Evolutionary conservation across 2,113 vertebrate species (phyloP).

Genomic region (Australoheros scitulus): DNA sequence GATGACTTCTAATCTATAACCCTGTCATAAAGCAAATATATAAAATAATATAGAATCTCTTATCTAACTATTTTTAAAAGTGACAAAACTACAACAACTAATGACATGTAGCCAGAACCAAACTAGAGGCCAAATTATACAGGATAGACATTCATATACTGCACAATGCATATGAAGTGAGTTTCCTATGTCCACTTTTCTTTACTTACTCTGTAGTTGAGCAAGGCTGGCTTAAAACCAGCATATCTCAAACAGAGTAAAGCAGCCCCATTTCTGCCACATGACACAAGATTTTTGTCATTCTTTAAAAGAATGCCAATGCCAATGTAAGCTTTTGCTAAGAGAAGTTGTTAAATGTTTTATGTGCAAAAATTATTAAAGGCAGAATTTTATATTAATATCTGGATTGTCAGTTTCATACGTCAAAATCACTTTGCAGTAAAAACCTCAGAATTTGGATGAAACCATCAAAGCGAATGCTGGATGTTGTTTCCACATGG

Average conservation of each 20-base stretch:
- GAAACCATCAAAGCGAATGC: not conserved
- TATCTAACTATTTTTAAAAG: not conserved
- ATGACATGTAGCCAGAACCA: not conserved
- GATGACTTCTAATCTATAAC: not conserved
- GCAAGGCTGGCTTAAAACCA: no score
- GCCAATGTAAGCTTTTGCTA: slow-evolving; percentile 20
- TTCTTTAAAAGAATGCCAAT: no score
- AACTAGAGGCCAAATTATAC: not conserved
- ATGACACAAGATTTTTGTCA: not conserved
- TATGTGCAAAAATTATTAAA: not conserved
- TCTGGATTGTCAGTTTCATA: not conserved
- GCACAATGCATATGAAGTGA: not conserved
- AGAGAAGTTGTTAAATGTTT: slow-evolving; percentile 46
- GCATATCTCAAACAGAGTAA: not conserved
- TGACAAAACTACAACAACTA: not conserved
- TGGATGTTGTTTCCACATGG: not conserved
- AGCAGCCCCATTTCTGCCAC: not conserved
- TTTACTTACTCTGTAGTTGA: no score
- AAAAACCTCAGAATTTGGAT: not conserved
- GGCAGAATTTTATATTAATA: not conserved
- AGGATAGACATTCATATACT: not conserved
- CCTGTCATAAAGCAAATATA: not conserved
- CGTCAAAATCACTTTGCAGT: not conserved
- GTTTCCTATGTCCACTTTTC: not conserved
- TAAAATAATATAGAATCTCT: not conserved